Percentiles rank a stretch among this genome's conserved stretches.
Conservation (phyloP, 2,797 vertebrate genomes). For the Heteromormyrus szaboi region DNA sequence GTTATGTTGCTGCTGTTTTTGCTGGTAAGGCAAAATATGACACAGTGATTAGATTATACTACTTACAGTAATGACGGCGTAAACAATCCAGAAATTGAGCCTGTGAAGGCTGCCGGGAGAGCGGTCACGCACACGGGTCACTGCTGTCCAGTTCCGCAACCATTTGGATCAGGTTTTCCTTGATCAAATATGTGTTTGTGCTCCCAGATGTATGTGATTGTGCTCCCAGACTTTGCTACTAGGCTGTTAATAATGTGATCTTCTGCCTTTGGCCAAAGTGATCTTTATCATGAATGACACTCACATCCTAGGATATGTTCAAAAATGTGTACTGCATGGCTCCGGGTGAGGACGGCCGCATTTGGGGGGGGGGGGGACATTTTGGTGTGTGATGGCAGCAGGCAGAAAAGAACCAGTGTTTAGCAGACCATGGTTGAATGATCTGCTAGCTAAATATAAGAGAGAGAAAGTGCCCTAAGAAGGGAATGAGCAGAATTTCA, state of each 20-base stretch:
- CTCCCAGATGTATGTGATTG: neutral
- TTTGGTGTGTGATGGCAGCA: neutral
- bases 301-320: neutral
- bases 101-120: neutral
- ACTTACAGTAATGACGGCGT: conserved; percentile 1
- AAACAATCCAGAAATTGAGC: conserved; percentile 16
- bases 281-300: neutral
- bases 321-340: neutral
- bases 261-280: neutral
- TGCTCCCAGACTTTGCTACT: neutral
- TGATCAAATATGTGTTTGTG: neutral
- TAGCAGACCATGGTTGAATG: neutral
- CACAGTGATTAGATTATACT: neutral
- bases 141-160: neutral
- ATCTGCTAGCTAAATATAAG: neutral
- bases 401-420: neutral
- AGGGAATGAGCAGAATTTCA: neutral
- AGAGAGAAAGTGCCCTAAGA: neutral
- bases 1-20: conserved; percentile 13
- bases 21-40: conserved; percentile 12
- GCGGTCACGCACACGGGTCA: neutral
- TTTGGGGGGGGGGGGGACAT: neutral
- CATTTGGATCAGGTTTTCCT: neutral
- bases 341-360: neutral
- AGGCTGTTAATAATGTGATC: neutral